phyloP scores from a whole-genome alignment of 1,140 invertebrate species.

The Druon quercuslanigerum region DNA sequence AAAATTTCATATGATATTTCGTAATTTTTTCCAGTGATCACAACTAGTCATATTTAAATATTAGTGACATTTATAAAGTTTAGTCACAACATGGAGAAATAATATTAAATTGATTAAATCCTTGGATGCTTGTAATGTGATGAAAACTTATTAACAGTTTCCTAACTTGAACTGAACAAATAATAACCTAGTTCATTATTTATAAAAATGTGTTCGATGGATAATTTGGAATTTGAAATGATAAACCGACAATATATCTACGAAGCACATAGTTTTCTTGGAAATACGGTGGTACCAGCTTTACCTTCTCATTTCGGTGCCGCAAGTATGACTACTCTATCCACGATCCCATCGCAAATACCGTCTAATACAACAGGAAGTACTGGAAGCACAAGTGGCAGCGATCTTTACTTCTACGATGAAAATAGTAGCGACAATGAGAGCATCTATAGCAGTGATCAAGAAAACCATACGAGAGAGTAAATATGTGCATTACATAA shows the following conservation, averaged over 20 bases:
- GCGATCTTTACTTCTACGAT: constrained; percentile 68
- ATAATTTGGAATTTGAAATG: constrained; percentile 75
- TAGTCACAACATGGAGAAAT: too few relatives aligned
- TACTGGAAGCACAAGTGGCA: constrained; percentile 70
- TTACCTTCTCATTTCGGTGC: constrained; percentile 62
- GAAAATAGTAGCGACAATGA: constrained; percentile 71
- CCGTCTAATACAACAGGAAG: constrained; percentile 66
- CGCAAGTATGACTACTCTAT: constrained; percentile 57
- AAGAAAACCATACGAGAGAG: constrained; percentile 69
- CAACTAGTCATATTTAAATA: too few relatives aligned
- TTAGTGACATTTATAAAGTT: too few relatives aligned
- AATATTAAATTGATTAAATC: too few relatives aligned
- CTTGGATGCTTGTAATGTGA: not conserved
- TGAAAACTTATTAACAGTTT: not conserved
- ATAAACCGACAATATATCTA: constrained; percentile 77
- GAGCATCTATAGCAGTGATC: constrained; percentile 69
- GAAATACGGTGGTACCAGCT: constrained; percentile 64
- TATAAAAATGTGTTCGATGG: constrained; percentile 75
- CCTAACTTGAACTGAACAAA: not conserved
- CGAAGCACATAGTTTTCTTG: constrained; percentile 74
- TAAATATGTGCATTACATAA: constrained; percentile 43
- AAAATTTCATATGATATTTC: too few relatives aligned
- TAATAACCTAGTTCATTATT: not conserved
- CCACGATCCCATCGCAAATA: constrained; percentile 62
- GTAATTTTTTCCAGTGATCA: too few relatives aligned